Conservation (phyloP, 1,140 invertebrate genomes). For the Paracyclopina nana region DNA sequence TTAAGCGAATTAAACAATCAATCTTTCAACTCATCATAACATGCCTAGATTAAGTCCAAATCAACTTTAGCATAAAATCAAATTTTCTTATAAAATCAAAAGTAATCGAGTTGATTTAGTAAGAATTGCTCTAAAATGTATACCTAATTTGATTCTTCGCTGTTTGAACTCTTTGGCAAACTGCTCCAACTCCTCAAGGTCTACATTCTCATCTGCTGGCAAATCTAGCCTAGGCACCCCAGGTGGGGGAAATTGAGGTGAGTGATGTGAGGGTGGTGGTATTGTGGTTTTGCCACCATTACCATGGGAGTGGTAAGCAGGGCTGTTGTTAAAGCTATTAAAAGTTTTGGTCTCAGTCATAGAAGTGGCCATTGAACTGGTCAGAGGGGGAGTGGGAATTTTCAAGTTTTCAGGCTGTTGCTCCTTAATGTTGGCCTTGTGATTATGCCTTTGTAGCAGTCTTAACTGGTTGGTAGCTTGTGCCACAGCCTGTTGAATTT, state of each 20-base stretch:
- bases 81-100: background rate
- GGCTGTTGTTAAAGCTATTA: background rate
- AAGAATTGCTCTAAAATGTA: too few relatives aligned
- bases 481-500: constrained; percentile 52
- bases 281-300: background rate
- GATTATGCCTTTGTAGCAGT: constrained; percentile 27
- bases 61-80: background rate
- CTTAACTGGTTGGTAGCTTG: constrained; percentile 62
- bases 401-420: constrained; percentile 38
- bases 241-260: background rate
- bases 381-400: background rate
- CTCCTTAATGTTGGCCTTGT: constrained; percentile 59
- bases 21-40: background rate
- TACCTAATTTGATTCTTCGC: constrained; percentile 72
- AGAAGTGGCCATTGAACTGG: background rate
- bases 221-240: constrained; percentile 41
- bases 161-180: constrained; percentile 95
- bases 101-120: too few relatives aligned
- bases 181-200: constrained; percentile 83
- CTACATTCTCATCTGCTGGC: constrained; percentile 70
- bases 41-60: too few relatives aligned
- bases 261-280: too few relatives aligned
- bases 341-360: background rate
- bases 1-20: background rate
- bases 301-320: background rate